Base-by-base conservation (phyloP, 2,797 vertebrate genomes). In the Neopelma chrysocephalum region DNA sequence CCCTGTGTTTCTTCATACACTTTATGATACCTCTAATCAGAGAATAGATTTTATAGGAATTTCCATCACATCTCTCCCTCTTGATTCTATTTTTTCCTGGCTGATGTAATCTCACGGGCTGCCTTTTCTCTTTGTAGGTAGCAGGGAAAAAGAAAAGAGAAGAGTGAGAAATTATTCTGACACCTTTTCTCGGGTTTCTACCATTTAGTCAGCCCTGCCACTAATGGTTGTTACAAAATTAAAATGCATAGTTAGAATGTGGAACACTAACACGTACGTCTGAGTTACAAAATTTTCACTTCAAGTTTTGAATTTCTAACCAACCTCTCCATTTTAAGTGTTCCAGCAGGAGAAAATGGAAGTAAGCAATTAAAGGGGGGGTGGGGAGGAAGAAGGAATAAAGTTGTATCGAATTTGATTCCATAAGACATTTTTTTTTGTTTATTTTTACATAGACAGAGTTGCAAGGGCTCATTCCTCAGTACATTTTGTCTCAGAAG, bases 21-120 rank as follows among this genome's bases (percentile, higher is more conserved):
- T 94, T 94, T 71, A 90, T 19, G 38, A 93, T 94, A 82, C 38
- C 68, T 94, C 65, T 88, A 95, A 96, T 83, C 77, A 95, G 72
- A 82, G 70, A 93, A 86, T 57, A 53, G 50, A 81, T 71, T 96
- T 94, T 94, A 94, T 69, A 89, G 92, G 84, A 94, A 93, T 95
- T 96, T 94, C 92, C 69, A 87, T 91, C 83, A 43, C 71, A 56
- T 38, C 36, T 57, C 70, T 91, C 26, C 53, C n/a, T 73, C 47
- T 92, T 82, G 57, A 73, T 91, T 87, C 65, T 89, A 13, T 89
- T 88, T 96, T 87, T 95, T 69, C 53, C 61, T 9, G 12, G 27
- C 76, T 87, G 57, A 62, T 93, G 66, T 31, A 66, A 54, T 93
- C 40, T 69, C 43, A 51, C 32, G 56, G 32, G 17, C n/a, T 53